Evolutionary conservation across 2,113 vertebrate genomes (phyloP).

Genomic region (Tyrannus savana): DNA sequence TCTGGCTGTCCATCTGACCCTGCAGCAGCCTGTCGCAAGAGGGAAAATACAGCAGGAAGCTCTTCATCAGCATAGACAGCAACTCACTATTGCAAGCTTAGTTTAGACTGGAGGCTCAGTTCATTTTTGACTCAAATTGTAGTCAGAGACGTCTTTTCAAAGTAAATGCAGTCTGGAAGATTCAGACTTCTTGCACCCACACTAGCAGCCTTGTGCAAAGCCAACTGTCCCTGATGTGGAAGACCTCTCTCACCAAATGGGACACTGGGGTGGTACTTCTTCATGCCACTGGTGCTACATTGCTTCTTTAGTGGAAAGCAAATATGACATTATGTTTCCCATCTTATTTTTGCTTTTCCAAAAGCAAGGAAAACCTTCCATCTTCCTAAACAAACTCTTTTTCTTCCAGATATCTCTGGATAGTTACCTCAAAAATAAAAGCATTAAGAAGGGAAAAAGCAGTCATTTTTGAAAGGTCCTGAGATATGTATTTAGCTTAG

Average conservation of each 20-base stretch:
- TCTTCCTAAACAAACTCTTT: not conserved
- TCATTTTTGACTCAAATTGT: not conserved
- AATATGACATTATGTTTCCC: not conserved
- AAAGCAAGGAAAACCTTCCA: not conserved
- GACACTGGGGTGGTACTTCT: not conserved
- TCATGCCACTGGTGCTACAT: not conserved
- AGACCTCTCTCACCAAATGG: not conserved
- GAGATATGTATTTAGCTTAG: not conserved
- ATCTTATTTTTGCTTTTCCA: not conserved
- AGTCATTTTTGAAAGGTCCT: not conserved
- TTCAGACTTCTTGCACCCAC: not conserved
- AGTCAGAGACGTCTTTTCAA: not conserved
- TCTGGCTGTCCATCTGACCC: not conserved
- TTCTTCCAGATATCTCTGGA: not conserved
- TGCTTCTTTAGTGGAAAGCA: not conserved
- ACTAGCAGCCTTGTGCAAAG: fast-evolving
- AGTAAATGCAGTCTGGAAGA: not conserved
- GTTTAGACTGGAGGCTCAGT: not conserved
- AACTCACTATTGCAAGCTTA: not conserved
- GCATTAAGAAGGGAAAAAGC: not conserved
- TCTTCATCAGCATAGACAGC: not conserved
- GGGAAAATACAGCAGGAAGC: not conserved
- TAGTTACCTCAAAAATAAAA: not conserved
- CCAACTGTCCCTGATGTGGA: fast-evolving
- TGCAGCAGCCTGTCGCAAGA: not conserved